phyloP scores from a whole-genome alignment of 1,140 invertebrate species.

The Drosophila ercepeae region DNA sequence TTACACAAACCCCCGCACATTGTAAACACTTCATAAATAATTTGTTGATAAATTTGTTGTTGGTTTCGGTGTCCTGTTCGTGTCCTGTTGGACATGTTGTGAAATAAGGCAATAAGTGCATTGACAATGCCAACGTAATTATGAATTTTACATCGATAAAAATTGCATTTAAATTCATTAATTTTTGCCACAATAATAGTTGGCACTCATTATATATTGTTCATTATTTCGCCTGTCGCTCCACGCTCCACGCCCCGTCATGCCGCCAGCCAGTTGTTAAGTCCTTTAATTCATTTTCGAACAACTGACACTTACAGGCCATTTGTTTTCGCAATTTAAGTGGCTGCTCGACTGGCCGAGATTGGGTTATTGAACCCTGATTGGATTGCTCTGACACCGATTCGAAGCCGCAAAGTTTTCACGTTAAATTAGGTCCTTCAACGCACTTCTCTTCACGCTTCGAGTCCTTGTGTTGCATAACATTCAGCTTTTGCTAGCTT shows the following conservation, averaged over 20 bases:
- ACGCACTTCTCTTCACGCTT: background rate
- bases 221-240: slow-evolving; percentile 51
- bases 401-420: slow-evolving; percentile 14
- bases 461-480: slow-evolving; percentile 2
- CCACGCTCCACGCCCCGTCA: background rate
- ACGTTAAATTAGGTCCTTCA: slow-evolving; percentile 18
- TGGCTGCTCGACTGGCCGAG: slow-evolving; percentile 34
- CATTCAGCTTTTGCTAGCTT: slow-evolving; percentile 30
- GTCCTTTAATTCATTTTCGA: slow-evolving; percentile 68
- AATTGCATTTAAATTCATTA: slow-evolving; percentile 69
- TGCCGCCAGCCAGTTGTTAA: slow-evolving; percentile 25
- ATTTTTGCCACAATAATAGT: slow-evolving; percentile 66
- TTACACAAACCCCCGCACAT: slow-evolving; percentile 26
- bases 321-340: slow-evolving; percentile 64
- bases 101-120: slow-evolving; percentile 52
- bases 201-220: slow-evolving; percentile 63
- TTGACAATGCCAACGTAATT: slow-evolving; percentile 71
- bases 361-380: slow-evolving; percentile 64
- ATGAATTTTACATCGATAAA: slow-evolving; percentile 77
- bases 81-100: slow-evolving; percentile 34
- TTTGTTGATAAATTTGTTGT: slow-evolving; percentile 47
- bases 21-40: slow-evolving; percentile 67
- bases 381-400: slow-evolving; percentile 39
- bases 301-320: slow-evolving; percentile 74
- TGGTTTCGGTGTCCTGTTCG: slow-evolving; percentile 10